Percentiles rank a stretch among this genome's conserved stretches.
Evolutionary conservation across 1,140 invertebrate species (phyloP).

Genomic region (Magallana ariakensis): DNA sequence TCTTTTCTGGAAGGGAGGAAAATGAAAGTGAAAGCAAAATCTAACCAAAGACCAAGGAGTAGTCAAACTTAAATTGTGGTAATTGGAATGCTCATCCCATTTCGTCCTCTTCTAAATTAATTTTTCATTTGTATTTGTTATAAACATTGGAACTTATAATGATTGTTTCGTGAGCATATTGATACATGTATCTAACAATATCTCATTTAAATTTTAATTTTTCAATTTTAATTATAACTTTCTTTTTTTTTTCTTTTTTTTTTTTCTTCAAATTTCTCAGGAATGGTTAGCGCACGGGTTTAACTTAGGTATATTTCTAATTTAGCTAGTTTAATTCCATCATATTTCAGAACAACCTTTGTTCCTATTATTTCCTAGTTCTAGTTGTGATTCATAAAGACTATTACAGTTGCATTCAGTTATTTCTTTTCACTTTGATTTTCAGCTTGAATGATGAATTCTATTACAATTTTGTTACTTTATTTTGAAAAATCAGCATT

Average conservation of each 20-base stretch:
- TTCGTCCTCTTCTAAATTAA: not conserved
- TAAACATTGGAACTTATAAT: not conserved
- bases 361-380: not conserved
- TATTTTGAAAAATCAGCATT: too few relatives aligned
- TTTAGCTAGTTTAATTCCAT: not conserved
- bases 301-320: slow-evolving; percentile 21
- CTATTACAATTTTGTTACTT: too few relatives aligned
- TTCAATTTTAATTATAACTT: too few relatives aligned
- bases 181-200: too few relatives aligned
- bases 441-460: too few relatives aligned
- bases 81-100: not conserved
- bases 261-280: slow-evolving; percentile 18
- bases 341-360: not conserved
- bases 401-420: too few relatives aligned
- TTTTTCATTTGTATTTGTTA: not conserved
- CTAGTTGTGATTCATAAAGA: too few relatives aligned
- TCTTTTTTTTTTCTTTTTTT: not conserved
- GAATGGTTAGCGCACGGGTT: slow-evolving; percentile 1
- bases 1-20: slow-evolving; percentile 31
- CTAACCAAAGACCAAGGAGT: slow-evolving; percentile 25
- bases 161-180: not conserved
- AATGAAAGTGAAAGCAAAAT: slow-evolving; percentile 17
- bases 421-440: too few relatives aligned
- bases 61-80: slow-evolving; percentile 8
- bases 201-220: too few relatives aligned